phyloP scores from a whole-genome alignment of 1,140 invertebrate species.

The Drosophila kepulauana region DNA sequence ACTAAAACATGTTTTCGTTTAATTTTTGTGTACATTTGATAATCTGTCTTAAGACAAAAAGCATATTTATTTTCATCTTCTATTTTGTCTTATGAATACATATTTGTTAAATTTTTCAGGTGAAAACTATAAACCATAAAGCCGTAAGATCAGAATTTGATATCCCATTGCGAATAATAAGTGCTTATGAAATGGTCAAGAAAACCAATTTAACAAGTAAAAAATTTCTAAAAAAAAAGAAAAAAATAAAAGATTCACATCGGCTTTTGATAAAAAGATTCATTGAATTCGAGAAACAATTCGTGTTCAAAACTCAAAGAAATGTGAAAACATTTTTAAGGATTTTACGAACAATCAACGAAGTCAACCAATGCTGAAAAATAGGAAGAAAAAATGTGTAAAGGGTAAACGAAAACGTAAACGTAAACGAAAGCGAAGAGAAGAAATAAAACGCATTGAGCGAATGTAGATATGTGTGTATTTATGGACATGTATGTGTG shows the following conservation, averaged over 20 bases:
- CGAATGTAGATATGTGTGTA: conserved; percentile 20
- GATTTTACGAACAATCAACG: conserved; percentile 51
- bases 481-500: conserved; percentile 9
- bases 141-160: too few species aligned
- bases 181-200: too few species aligned
- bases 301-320: conserved; percentile 18
- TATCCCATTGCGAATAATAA: too few species aligned
- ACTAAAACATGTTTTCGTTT: too few species aligned
- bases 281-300: conserved; percentile 30
- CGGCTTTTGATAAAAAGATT: conserved; percentile 8
- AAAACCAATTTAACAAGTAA: neutral
- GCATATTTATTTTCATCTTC: too few species aligned
- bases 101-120: too few species aligned
- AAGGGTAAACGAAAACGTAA: neutral
- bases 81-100: too few species aligned
- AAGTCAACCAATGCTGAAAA: conserved; percentile 50
- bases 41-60: too few species aligned
- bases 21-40: too few species aligned
- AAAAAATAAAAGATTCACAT: neutral
- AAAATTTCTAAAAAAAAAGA: neutral
- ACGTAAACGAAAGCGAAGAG: neutral
- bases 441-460: conserved; percentile 22
- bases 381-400: conserved; percentile 20
- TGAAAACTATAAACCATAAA: too few species aligned
- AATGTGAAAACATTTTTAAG: conserved; percentile 70